A percentile compares a stretch with the other conserved stretches of the same genome.
Evolutionary conservation across 2,113 vertebrate species (phyloP).

Genomic region (Melanerpes formicivorus): DNA sequence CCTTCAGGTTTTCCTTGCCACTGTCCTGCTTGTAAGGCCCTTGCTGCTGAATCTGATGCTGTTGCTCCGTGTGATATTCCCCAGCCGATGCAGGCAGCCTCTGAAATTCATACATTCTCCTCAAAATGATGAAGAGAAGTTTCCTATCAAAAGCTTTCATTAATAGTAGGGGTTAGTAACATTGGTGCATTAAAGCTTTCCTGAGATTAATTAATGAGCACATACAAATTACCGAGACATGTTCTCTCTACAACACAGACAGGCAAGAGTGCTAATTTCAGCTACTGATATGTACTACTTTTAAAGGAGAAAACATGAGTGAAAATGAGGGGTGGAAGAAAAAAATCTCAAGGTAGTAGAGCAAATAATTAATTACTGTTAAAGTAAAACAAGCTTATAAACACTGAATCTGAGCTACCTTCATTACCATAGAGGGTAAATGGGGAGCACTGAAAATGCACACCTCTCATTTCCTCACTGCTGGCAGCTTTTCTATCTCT

Average conservation of each 20-base stretch:
- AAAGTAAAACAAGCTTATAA: not conserved
- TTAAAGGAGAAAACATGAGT: not conserved
- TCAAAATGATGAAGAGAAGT: not conserved
- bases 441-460: not conserved
- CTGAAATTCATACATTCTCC: not conserved
- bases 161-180: not conserved
- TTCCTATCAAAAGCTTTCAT: fast-evolving
- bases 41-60: not conserved
- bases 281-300: not conserved
- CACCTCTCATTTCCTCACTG: not conserved
- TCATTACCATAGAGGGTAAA: not conserved
- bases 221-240: not conserved
- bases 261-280: not conserved
- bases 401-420: not conserved
- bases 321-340: not conserved
- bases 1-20: not conserved
- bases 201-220: not conserved
- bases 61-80: not conserved
- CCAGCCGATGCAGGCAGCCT: not conserved
- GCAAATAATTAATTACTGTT: not conserved
- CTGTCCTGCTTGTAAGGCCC: not conserved
- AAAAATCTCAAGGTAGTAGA: not conserved
- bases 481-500: not conserved
- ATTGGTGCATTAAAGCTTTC: not conserved
- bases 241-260: not conserved